These are phyloP conservation scores for Sericinus montela DNA, from an alignment of 2,888 invertebrate species.

Conservation along the genomic window DNA sequence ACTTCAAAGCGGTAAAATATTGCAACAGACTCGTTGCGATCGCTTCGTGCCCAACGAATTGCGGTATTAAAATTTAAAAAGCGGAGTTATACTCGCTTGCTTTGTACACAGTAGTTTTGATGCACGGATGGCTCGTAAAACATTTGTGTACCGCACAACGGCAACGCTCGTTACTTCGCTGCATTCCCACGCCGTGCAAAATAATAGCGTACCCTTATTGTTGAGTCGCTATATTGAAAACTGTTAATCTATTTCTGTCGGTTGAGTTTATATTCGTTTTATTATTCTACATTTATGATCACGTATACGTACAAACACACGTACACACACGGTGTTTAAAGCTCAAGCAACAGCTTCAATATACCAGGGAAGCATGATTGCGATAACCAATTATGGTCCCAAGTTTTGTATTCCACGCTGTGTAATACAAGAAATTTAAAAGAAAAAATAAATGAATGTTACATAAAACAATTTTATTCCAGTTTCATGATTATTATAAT, in stretches of 20 bases:
- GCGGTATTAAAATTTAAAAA: conserved; percentile 59
- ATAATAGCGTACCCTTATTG: conserved; percentile 10
- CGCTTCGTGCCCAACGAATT: conserved; percentile 48
- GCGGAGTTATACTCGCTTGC: conserved; percentile 46
- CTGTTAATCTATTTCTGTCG: conserved; percentile 10
- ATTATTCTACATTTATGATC: too few relatives aligned
- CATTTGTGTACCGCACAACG: conserved; percentile 43
- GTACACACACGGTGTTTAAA: too few relatives aligned
- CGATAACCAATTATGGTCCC: too few relatives aligned
- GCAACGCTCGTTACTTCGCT: conserved; percentile 26
- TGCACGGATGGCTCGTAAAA: conserved; percentile 47
- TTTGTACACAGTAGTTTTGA: conserved; percentile 26
- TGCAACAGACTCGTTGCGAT: conserved; percentile 33
- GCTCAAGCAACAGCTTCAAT: too few relatives aligned
- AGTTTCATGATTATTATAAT: too few relatives aligned
- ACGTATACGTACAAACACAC: too few relatives aligned
- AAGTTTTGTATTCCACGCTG: too few relatives aligned
- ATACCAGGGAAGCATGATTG: too few relatives aligned
- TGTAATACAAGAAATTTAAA: too few relatives aligned
- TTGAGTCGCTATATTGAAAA: conserved; percentile 11
- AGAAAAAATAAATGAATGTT: too few relatives aligned
- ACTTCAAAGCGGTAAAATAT: conserved; percentile 25
- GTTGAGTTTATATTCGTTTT: not conserved
- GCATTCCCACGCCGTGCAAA: conserved; percentile 17
- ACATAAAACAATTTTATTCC: too few relatives aligned